These are phyloP conservation scores for Leptogaster cylindrica DNA, from an alignment of 2,888 invertebrate genomes.

Conservation along the genomic window DNA sequence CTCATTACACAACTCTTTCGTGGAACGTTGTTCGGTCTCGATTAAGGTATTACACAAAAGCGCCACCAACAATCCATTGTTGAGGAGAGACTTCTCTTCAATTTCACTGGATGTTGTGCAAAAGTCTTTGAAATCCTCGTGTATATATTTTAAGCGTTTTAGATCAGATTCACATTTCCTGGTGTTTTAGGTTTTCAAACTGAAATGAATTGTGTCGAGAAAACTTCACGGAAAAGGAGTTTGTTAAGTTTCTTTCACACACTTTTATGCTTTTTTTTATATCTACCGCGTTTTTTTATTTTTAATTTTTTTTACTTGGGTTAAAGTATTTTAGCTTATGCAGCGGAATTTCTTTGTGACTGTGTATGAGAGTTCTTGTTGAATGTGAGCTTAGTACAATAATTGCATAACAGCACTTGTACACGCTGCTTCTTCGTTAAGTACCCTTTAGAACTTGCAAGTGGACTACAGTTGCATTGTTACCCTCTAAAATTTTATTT, in stretches of 20 bases:
- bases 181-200: slow-evolving; percentile 1
- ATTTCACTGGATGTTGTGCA: neutral
- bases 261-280: too few relatives aligned
- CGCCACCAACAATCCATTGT: slow-evolving; percentile 23
- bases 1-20: slow-evolving; percentile 2
- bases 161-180: neutral
- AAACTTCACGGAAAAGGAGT: too few relatives aligned
- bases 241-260: slow-evolving; percentile 14
- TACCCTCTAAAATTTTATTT: too few relatives aligned
- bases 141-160: neutral
- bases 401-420: slow-evolving; percentile 19
- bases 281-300: too few relatives aligned
- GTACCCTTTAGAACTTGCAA: slow-evolving; percentile 14
- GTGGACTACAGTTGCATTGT: slow-evolving; percentile 15
- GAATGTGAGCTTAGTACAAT: neutral
- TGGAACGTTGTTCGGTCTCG: neutral
- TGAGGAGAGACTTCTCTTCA: neutral
- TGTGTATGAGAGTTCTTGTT: neutral
- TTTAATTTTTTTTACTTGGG: slow-evolving; percentile 4
- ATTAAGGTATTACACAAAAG: slow-evolving; percentile 6
- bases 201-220: slow-evolving; percentile 6
- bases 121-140: neutral
- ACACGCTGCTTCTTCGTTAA: slow-evolving; percentile 25
- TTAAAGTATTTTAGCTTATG: neutral
- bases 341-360: neutral